phyloP scores from a whole-genome alignment of 92 coral and sea anemone species.

The Muricea muricata region DNA sequence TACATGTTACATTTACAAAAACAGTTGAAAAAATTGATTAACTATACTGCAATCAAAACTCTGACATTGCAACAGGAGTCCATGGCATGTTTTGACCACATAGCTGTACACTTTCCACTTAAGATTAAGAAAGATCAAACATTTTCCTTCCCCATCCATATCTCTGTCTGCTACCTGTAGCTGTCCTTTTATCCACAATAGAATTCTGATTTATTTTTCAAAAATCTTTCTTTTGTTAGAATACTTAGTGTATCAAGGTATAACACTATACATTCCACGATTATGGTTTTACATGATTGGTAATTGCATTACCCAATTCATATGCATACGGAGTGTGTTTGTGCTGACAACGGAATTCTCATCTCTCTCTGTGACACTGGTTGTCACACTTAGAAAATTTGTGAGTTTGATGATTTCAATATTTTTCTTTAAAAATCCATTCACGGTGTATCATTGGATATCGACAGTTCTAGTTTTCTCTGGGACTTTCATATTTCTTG shows the following conservation, averaged over 20 bases:
- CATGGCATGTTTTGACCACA: too few relatives aligned
- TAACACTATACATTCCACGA: slow-evolving; percentile 72
- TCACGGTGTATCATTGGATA: slow-evolving; percentile 87
- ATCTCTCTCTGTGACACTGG: slow-evolving; percentile 94
- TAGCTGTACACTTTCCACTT: too few relatives aligned
- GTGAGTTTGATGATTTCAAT: slow-evolving; percentile 84
- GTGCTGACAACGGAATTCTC: slow-evolving; percentile 91
- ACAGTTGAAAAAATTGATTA: too few relatives aligned
- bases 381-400: slow-evolving; percentile 94
- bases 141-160: too few relatives aligned
- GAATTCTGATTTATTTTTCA: background rate
- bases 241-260: slow-evolving; percentile 67
- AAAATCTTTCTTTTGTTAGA: slow-evolving; percentile 57
- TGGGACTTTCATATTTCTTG: slow-evolving; percentile 90
- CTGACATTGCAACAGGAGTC: too few relatives aligned
- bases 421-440: slow-evolving; percentile 85
- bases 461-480: slow-evolving; percentile 85
- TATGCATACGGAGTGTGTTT: slow-evolving; percentile 91
- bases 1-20: too few relatives aligned
- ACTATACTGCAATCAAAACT: too few relatives aligned
- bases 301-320: slow-evolving; percentile 87
- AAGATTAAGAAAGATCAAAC: too few relatives aligned
- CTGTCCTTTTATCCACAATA: background rate
- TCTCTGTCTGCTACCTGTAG: background rate
- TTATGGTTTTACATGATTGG: slow-evolving; percentile 91